These are phyloP conservation scores for Calameuta idolon DNA, from an alignment of 2,888 invertebrate species.

Conservation along the genomic window DNA sequence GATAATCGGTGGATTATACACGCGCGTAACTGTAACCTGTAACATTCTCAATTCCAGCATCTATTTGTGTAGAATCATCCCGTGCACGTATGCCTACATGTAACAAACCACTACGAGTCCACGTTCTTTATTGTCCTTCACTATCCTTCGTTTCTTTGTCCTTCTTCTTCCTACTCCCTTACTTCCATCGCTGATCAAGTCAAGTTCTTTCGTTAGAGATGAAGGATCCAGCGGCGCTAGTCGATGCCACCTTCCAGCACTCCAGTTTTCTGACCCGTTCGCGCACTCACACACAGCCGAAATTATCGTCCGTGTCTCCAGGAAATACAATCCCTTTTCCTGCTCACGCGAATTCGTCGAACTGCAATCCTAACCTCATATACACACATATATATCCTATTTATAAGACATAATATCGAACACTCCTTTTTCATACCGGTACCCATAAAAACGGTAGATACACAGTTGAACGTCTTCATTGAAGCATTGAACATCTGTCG, in stretches of 20 bases:
- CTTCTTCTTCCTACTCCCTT: background rate
- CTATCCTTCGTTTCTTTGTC: background rate
- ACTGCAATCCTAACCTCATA: background rate
- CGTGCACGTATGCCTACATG: background rate
- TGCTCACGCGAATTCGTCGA: constrained; percentile 4
- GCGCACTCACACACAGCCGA: background rate
- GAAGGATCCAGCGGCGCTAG: constrained; percentile 1
- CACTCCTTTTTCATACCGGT: background rate
- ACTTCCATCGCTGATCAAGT: background rate
- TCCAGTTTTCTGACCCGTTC: background rate
- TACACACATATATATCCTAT: no score
- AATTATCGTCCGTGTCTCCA: background rate
- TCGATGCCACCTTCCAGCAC: background rate
- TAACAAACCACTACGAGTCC: background rate
- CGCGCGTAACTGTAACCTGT: constrained; percentile 43
- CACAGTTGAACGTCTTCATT: background rate
- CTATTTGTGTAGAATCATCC: background rate
- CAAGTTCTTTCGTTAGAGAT: background rate
- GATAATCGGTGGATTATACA: constrained; percentile 50
- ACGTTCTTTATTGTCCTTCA: background rate
- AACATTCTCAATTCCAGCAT: constrained; percentile 3
- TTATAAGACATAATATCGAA: background rate
- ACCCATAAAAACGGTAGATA: background rate
- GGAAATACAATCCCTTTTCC: background rate
- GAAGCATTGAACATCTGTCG: background rate